Evolutionary conservation across 2,888 invertebrate species (phyloP), one percentile per base, ranked within the genome.

Genomic region (Papilio protenor): DNA sequence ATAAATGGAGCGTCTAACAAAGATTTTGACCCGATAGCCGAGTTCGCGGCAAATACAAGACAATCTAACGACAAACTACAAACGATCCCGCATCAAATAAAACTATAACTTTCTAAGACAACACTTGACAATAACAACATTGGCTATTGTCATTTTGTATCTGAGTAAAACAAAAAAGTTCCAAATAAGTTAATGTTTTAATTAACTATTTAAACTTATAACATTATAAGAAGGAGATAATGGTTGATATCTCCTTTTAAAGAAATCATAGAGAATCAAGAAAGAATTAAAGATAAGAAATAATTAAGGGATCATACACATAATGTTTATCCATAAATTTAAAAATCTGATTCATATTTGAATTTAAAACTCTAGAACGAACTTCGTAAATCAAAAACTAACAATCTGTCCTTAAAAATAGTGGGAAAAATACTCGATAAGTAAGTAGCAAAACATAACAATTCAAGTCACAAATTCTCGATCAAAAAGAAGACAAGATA

Each of bases 1-100:
- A 71, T 12, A 78, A 66, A 78, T 23, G 57, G 57, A 78, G 72
- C 75, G 45, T 72, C 40, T 47, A 49, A 70, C 47, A 59, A 27
- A 70, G 40, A 69, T 49, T 12, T 49, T 55, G 64, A 66, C 78
- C 78, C 64, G 70, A 75, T 72, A 57, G 55, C 72, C 78, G 78
- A 64, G 72, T 64, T 78, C 33, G 16, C 27, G 14, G n/a, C 64
- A 16, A 33, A 75, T 66, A 40, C 66, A 69, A 77, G 27, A 61
- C 57, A 70, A 75, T 61, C 70, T 52, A 6, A n/a, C 52, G 11
- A 52, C 47, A 70, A 73, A 27, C 27, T 64, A 52, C 59, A 71
- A 73, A 33, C 45, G 71, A 64, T 77, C 23, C 40, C 52, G 47
- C n/a, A n/a, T 71, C 8, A 61, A 49, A 45, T 27, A n/a, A 47